These are phyloP conservation scores for Guaruba guarouba DNA, from an alignment of 2,113 vertebrate genomes.

Conservation along the genomic window DNA sequence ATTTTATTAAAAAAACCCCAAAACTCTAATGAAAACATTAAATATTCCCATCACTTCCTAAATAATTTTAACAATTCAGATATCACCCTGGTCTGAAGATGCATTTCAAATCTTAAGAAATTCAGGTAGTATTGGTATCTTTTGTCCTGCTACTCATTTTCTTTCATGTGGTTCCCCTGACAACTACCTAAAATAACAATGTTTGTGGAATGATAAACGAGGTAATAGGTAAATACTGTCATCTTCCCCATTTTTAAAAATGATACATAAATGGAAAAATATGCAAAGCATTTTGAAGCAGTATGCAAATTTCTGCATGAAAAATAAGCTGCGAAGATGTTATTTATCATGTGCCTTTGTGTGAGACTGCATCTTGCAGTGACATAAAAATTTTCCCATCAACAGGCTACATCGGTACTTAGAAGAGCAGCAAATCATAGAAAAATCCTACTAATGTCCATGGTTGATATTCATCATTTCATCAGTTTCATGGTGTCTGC, in stretches of 20 bases:
- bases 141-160: background rate
- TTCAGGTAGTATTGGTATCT: background rate
- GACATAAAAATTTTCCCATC: background rate
- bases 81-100: background rate
- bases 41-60: background rate
- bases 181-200: background rate
- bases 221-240: background rate
- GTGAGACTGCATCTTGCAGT: background rate
- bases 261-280: background rate
- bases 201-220: background rate
- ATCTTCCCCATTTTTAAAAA: background rate
- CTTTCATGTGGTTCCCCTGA: background rate
- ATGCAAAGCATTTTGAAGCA: background rate
- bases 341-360: background rate
- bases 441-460: background rate
- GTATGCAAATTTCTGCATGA: background rate
- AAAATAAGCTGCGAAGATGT: background rate
- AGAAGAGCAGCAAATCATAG: background rate
- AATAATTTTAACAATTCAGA: background rate
- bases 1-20: fast-evolving
- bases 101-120: background rate
- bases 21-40: background rate
- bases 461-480: background rate
- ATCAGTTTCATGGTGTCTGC: background rate
- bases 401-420: background rate